phyloP scores from a whole-genome alignment of 2,113 vertebrate species.

The Odocoileus hemionus region DNA sequence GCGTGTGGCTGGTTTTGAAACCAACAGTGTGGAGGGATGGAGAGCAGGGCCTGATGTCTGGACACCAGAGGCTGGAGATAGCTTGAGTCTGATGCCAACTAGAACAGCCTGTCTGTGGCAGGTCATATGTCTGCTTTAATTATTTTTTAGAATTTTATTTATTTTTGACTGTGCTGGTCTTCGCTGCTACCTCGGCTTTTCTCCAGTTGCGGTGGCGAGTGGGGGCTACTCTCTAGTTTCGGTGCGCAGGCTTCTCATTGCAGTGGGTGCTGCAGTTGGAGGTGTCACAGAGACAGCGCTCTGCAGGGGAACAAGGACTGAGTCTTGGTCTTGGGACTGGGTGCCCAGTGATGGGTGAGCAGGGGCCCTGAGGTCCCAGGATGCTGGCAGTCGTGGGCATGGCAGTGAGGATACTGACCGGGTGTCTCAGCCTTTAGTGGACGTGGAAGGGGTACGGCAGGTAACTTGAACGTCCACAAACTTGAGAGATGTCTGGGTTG shows the following conservation, averaged over 20 bases:
- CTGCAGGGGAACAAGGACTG: accelerated
- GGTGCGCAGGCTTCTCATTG: no score
- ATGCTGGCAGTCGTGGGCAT: not conserved
- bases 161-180: no score
- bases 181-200: no score
- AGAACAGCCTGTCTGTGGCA: no score
- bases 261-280: not conserved
- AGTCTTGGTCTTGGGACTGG: no score
- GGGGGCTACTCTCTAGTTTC: no score
- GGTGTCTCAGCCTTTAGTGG: not conserved
- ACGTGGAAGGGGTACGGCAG: not conserved
- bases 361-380: not conserved
- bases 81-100: no score
- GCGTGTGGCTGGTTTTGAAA: not conserved
- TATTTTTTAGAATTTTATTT: no score
- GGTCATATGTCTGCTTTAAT: no score
- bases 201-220: no score
- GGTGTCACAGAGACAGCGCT: not conserved
- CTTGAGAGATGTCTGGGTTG: accelerated
- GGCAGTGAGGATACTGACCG: not conserved
- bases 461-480: accelerated
- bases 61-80: not conserved
- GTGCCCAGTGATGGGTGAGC: not conserved
- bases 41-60: accelerated
- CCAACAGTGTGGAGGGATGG: not conserved